These are phyloP conservation scores for Anomalospiza imberbis DNA, from an alignment of 2,797 vertebrate genomes.

Conservation along the genomic window DNA sequence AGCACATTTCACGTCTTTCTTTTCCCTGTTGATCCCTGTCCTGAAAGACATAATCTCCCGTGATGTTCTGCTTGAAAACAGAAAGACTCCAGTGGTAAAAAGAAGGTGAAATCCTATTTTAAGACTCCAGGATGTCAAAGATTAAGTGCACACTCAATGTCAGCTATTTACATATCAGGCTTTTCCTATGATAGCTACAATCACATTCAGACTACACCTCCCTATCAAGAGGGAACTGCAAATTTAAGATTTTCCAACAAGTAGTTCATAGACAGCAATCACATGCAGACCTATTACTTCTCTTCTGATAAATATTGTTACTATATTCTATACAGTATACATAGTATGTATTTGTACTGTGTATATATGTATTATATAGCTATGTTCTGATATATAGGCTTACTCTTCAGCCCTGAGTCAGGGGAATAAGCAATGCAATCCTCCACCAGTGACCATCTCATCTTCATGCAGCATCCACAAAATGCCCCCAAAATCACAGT, in stretches of 20 bases:
- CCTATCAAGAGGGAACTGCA: rapidly evolving
- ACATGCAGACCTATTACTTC: background rate
- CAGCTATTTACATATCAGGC: background rate
- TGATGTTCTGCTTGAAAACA: background rate
- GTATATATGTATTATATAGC: too few relatives aligned
- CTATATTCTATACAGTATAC: background rate
- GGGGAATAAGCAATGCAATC: background rate
- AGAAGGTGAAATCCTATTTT: background rate
- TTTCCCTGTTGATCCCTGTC: background rate
- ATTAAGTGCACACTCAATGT: rapidly evolving
- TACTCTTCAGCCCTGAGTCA: background rate
- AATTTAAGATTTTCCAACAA: background rate
- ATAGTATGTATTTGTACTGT: too few relatives aligned
- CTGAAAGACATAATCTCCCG: background rate
- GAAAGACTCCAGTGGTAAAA: background rate
- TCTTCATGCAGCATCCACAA: background rate
- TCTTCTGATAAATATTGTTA: background rate
- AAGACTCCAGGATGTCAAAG: background rate
- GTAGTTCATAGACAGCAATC: background rate
- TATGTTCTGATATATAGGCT: background rate
- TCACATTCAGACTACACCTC: background rate
- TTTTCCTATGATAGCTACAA: background rate
- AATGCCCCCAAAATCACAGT: background rate
- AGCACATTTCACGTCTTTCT: background rate
- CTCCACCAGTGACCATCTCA: background rate